phyloP scores from a whole-genome alignment of 1,140 invertebrate genomes.

The Limonius californicus region DNA sequence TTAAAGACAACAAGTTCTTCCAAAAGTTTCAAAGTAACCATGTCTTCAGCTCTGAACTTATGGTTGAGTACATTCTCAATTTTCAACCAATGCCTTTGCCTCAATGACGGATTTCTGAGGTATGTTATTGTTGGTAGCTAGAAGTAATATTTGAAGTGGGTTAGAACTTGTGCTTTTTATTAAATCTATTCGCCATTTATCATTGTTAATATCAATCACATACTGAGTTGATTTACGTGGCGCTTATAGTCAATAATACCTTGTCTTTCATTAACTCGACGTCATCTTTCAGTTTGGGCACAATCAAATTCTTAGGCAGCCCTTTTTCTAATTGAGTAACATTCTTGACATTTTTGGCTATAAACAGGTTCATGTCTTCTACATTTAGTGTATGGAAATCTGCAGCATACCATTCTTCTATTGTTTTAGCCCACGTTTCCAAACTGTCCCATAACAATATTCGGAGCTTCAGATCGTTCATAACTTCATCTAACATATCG shows the following conservation, averaged over 20 bases:
- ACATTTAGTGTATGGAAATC: slow-evolving; percentile 68
- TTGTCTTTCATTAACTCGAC: slow-evolving; percentile 74
- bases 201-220: too few species aligned
- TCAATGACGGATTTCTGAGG: slow-evolving; percentile 69
- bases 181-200: too few species aligned
- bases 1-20: slow-evolving; percentile 71
- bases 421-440: slow-evolving; percentile 62
- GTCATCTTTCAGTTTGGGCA: slow-evolving; percentile 68
- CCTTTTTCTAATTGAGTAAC: slow-evolving; percentile 73
- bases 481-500: slow-evolving; percentile 73
- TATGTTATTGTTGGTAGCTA: slow-evolving; percentile 70
- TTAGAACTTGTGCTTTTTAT: too few species aligned
- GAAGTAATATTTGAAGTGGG: too few species aligned
- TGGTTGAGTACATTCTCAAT: slow-evolving; percentile 71
- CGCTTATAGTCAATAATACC: too few species aligned
- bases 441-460: slow-evolving; percentile 74
- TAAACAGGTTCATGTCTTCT: slow-evolving; percentile 66
- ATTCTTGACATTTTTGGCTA: slow-evolving; percentile 65
- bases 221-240: too few species aligned
- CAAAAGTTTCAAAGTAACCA: slow-evolving; percentile 60
- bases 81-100: slow-evolving; percentile 75
- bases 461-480: slow-evolving; percentile 71
- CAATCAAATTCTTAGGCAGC: slow-evolving; percentile 70
- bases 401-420: slow-evolving; percentile 58
- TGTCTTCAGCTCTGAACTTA: slow-evolving; percentile 66